Evolutionary conservation across 2,888 invertebrate species (phyloP).

Genomic region (Petrolisthes manimaculis): DNA sequence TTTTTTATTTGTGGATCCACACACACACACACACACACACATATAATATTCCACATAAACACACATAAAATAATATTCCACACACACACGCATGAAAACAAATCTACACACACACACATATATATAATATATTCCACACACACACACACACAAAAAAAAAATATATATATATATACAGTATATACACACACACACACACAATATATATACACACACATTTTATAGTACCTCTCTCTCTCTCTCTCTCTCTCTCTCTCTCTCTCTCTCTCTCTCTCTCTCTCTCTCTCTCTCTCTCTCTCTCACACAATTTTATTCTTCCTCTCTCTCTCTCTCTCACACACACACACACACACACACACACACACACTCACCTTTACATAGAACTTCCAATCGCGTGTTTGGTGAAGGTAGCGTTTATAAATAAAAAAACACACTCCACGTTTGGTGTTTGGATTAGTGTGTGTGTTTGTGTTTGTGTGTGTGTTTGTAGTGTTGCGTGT

Average conservation of each 20-base stretch:
- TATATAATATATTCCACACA: not conserved
- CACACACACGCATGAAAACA: too few relatives aligned
- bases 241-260: not conserved
- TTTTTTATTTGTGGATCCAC: not conserved
- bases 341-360: not conserved
- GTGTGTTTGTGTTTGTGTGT: too few relatives aligned
- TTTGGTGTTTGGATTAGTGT: too few relatives aligned
- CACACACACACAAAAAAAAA: not conserved
- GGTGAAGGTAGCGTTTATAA: slow-evolving; percentile 70
- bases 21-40: too few relatives aligned
- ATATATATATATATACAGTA: too few relatives aligned
- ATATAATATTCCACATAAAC: not conserved
- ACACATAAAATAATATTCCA: not conserved
- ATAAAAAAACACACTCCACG: slow-evolving; percentile 66
- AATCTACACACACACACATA: not conserved
- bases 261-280: slow-evolving; percentile 6
- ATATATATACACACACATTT: too few relatives aligned
- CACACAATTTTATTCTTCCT: not conserved
- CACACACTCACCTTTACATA: slow-evolving; percentile 42
- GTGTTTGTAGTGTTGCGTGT: too few relatives aligned
- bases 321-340: not conserved
- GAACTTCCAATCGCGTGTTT: slow-evolving; percentile 69
- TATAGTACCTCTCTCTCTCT: too few relatives aligned
- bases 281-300: not conserved
- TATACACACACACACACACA: too few relatives aligned